These are phyloP conservation scores for Enteromius viviparus DNA, from an alignment of 2,797 vertebrate species.

Conservation along the genomic window DNA sequence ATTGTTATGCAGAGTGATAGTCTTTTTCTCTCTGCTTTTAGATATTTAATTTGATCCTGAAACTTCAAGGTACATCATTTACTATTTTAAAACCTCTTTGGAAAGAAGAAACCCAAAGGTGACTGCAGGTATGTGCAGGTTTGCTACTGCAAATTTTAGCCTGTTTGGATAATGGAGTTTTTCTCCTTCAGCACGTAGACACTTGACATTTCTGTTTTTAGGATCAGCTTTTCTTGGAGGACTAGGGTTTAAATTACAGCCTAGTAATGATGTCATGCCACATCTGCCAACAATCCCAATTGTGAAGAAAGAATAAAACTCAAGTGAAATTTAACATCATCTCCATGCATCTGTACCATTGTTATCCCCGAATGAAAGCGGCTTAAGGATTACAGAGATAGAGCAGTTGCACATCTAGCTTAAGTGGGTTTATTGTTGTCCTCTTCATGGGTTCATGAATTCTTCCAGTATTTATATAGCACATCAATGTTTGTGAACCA, in stretches of 20 bases:
- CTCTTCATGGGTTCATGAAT: not conserved
- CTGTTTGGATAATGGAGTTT: not conserved
- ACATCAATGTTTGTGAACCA: constrained; percentile 37
- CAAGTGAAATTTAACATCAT: constrained; percentile 51
- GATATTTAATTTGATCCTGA: not conserved
- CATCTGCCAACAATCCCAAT: constrained; percentile 61
- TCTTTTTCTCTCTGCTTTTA: not conserved
- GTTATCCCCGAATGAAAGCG: constrained; percentile 45
- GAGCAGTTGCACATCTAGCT: constrained; percentile 34
- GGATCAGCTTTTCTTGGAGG: constrained; percentile 63
- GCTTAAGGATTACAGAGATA: constrained; percentile 51
- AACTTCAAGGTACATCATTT: not conserved
- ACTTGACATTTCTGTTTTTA: constrained; percentile 55
- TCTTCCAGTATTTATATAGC: not conserved
- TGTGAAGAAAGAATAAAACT: constrained; percentile 60
- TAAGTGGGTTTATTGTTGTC: constrained; percentile 26
- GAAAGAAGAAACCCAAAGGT: not conserved
- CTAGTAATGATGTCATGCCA: constrained; percentile 58
- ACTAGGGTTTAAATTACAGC: constrained; percentile 57
- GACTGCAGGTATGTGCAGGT: constrained; percentile 8
- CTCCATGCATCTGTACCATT: constrained; percentile 58
- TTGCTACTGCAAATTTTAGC: constrained; percentile 55
- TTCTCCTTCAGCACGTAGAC: constrained; percentile 14
- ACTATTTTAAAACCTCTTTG: not conserved
- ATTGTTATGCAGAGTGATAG: not conserved